Evolutionary conservation across 2,888 invertebrate species (phyloP).

Genomic region (Sisyra terminalis): DNA sequence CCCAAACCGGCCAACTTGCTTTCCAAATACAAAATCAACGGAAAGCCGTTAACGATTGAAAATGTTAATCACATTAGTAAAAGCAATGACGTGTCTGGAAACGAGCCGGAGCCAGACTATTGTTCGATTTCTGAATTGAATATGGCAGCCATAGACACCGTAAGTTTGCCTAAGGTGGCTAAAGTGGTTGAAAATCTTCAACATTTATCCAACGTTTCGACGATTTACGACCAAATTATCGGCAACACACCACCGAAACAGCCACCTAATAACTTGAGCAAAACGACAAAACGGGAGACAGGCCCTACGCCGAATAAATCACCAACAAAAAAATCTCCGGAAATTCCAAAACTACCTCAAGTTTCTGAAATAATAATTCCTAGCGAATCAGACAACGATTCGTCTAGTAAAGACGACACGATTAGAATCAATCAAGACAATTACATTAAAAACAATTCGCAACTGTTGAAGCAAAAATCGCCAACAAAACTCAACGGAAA

Average conservation of each 20-base stretch:
- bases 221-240: conserved; percentile 5
- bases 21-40: conserved; percentile 44
- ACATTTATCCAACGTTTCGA: neutral
- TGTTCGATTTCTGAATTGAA: conserved; percentile 62
- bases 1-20: conserved; percentile 61
- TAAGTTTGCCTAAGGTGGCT: neutral
- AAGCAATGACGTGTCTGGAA: conserved; percentile 11
- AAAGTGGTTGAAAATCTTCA: neutral
- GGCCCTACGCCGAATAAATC: conserved; percentile 4
- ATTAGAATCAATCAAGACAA: conserved; percentile 23
- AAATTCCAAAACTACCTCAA: conserved; percentile 58
- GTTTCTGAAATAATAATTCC: conserved; percentile 59
- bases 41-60: conserved; percentile 19
- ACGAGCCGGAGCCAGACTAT: conserved; percentile 47
- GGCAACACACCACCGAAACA: neutral
- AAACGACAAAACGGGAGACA: neutral
- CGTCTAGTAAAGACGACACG: conserved; percentile 19
- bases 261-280: neutral
- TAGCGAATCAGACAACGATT: conserved; percentile 33
- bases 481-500: conserved; percentile 22
- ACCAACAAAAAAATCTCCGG: conserved; percentile 30
- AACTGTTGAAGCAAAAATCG: conserved; percentile 18
- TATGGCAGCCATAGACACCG: conserved; percentile 16
- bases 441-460: conserved; percentile 26
- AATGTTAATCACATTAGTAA: conserved; percentile 15